Conservation (phyloP, 2,888 invertebrate genomes). For the Idaea aversata region DNA sequence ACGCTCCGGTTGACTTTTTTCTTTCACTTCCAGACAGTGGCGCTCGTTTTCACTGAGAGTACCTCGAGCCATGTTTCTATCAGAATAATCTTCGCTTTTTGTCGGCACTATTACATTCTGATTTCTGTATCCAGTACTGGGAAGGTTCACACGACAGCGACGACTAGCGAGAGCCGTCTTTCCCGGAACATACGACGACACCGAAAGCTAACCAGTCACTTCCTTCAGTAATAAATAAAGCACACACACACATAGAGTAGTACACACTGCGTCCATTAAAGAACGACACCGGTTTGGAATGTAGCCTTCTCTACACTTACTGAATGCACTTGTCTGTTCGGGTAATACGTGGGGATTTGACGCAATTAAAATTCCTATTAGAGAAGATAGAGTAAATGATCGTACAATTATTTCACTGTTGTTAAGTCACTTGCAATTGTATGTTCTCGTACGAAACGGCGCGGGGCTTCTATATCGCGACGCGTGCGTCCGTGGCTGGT, state of each 20-base stretch:
- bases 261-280: slow-evolving; percentile 74
- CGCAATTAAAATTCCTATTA: slow-evolving; percentile 37
- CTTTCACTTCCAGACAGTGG: slow-evolving; percentile 59
- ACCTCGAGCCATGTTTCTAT: slow-evolving; percentile 70
- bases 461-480: slow-evolving; percentile 27
- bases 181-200: slow-evolving; percentile 36
- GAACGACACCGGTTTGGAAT: slow-evolving; percentile 78
- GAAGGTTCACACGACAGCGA: slow-evolving; percentile 26
- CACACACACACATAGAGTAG: slow-evolving; percentile 66
- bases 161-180: slow-evolving; percentile 31
- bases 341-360: slow-evolving; percentile 28
- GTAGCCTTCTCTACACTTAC: slow-evolving; percentile 71
- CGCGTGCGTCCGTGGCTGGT: slow-evolving; percentile 47
- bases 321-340: slow-evolving; percentile 61
- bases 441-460: slow-evolving; percentile 28
- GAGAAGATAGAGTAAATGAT: slow-evolving; percentile 31
- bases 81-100: slow-evolving; percentile 34
- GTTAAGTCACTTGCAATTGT: slow-evolving; percentile 47
- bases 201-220: slow-evolving; percentile 52
- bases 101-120: slow-evolving; percentile 48
- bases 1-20: slow-evolving; percentile 62
- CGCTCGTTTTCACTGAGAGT: slow-evolving; percentile 71
- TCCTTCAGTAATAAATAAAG: slow-evolving; percentile 57
- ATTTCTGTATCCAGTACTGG: slow-evolving; percentile 27
- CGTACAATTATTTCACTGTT: slow-evolving; percentile 34